These are phyloP conservation scores for Pocota personata DNA, from an alignment of 2,888 invertebrate species.

Conservation along the genomic window DNA sequence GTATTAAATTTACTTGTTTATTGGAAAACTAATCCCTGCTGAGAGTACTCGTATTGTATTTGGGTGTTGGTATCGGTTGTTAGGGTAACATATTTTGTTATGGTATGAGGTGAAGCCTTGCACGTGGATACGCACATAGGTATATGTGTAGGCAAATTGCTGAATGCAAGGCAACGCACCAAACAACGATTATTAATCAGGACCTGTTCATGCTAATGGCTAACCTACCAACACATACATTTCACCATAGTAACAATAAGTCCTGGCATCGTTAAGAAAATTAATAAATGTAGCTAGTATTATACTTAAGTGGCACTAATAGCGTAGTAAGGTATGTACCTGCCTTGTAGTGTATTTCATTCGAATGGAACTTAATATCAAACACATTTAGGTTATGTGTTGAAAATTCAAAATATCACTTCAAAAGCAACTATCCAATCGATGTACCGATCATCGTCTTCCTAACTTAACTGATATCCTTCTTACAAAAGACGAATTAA, in stretches of 20 bases:
- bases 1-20: conserved; percentile 4
- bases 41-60: conserved; percentile 15
- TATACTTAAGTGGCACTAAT: not conserved
- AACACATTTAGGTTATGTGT: too few species aligned
- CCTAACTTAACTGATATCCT: too few species aligned
- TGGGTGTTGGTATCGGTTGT: conserved; percentile 50
- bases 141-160: not conserved
- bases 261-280: not conserved
- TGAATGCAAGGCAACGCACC: conserved; percentile 34
- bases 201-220: not conserved
- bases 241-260: not conserved
- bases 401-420: too few species aligned
- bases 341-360: too few species aligned
- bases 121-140: not conserved
- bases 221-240: not conserved
- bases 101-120: conserved; percentile 40
- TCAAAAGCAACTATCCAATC: too few species aligned
- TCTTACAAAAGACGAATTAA: too few species aligned
- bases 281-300: not conserved
- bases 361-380: too few species aligned
- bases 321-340: too few species aligned
- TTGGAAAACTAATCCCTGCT: conserved; percentile 31
- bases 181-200: conserved; percentile 26
- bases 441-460: too few species aligned
- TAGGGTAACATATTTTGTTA: conserved; percentile 42